Evolutionary conservation across 2,888 invertebrate species (phyloP), one percentile per base, ranked within the genome.

Genomic region (Synergus umbraculus): DNA sequence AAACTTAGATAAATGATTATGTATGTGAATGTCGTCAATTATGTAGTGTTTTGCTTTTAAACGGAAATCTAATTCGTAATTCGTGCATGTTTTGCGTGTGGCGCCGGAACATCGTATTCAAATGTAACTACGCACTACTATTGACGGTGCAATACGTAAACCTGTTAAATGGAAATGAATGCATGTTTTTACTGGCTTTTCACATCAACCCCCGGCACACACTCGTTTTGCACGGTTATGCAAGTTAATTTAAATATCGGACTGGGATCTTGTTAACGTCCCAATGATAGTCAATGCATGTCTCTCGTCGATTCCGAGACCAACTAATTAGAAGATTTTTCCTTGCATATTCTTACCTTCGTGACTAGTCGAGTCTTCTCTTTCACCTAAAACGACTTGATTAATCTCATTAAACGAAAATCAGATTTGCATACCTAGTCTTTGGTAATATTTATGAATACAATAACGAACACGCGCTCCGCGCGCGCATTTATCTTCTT

Each of bases 91-190:
- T 83, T 78, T 73, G 79, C 80, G 22, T 22, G 81, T 84, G 85
- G 85, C 84, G 85, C 87, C 81, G 85, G 89, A 87, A 90, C 89
- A 90, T 88, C 89, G 89, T 89, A 91, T 91, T 91, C 90, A 91
- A 91, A 92, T 91, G 91, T 91, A 91, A 91, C 90, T 89, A 90
- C 89, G 89, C 88, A 88, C 91, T 91, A 91, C 87, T 88, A 86
- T 86, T 91, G 91, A 91, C 91, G 89, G 88, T 86, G 89, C 90
- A 90, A 92, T 91, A 90, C 90, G 90, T 91, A 91, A 91, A 91
- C 90, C 90, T 91, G 91, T 91, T 91, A 90, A 91, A 91, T 92
- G 92, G 91, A 92, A 92, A 92, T 92, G 88, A 91, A 92, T 91
- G 91, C 91, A 87, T 90, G 92, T 91, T 92, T 92, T 92, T 91